Conservation (phyloP, 2,113 vertebrate species). For the Aix galericulata region DNA sequence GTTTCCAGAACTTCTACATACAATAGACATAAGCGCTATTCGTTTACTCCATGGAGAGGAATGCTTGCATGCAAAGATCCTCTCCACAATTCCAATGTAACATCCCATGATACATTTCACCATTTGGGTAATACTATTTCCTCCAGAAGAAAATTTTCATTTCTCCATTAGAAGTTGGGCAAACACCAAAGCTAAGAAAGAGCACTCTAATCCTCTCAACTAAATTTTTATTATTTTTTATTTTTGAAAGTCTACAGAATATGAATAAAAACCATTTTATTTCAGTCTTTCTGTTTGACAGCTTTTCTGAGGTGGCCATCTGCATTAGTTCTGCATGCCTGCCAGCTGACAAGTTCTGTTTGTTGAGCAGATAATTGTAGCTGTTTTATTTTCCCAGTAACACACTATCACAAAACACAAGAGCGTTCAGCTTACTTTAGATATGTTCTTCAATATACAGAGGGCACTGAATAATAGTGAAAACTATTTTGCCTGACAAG, state of each 20-base stretch:
- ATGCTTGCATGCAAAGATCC: background rate
- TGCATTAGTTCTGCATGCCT: conserved; percentile 56
- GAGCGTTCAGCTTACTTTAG: conserved; percentile 26
- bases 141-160: background rate
- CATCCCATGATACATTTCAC: background rate
- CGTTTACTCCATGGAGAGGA: background rate
- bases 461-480: conserved; percentile 63
- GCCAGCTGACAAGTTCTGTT: conserved; percentile 64
- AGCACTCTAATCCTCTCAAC: background rate
- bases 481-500: conserved; percentile 60
- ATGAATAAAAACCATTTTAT: conserved; percentile 13
- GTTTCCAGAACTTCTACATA: background rate
- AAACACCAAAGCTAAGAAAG: background rate
- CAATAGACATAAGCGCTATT: background rate
- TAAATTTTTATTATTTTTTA: background rate
- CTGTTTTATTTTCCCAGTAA: conserved; percentile 60
- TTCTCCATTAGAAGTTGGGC: background rate
- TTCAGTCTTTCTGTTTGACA: conserved; percentile 37
- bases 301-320: conserved; percentile 54
- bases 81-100: background rate
- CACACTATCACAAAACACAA: conserved; percentile 53
- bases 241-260: background rate
- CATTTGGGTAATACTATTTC: background rate
- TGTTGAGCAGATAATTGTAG: conserved; percentile 68
- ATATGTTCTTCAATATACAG: conserved; percentile 45